Evolutionary conservation across 2,113 vertebrate genomes (phyloP).

Genomic region (Calidris pygmaea): DNA sequence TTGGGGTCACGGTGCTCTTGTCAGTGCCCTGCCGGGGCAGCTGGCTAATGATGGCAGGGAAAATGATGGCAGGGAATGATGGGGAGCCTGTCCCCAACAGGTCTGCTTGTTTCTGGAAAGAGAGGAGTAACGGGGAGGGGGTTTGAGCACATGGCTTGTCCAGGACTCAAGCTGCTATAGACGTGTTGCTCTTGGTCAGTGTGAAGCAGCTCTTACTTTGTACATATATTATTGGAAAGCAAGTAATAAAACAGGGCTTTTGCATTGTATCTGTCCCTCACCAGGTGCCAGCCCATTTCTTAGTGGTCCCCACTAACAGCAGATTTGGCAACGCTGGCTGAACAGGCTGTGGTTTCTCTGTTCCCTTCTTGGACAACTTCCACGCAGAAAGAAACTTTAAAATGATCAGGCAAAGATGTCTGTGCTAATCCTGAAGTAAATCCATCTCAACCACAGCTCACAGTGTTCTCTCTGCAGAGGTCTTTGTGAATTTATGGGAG

Average conservation of each 20-base stretch:
- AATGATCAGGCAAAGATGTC: background rate
- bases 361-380: background rate
- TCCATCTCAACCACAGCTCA: background rate
- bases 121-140: background rate
- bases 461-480: background rate
- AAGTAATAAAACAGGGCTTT: background rate
- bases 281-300: background rate
- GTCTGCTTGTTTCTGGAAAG: background rate
- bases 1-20: fast-evolving
- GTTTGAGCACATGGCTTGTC: background rate
- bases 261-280: background rate
- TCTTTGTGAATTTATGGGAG: background rate
- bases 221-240: background rate
- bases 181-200: background rate
- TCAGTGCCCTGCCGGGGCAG: background rate
- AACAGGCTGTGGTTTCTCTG: background rate
- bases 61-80: fast-evolving
- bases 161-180: fast-evolving
- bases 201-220: background rate
- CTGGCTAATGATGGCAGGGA: fast-evolving
- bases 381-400: background rate
- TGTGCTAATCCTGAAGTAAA: background rate
- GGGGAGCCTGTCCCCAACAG: background rate
- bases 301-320: background rate
- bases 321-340: background rate